A percentile compares a stretch with the other conserved stretches of the same genome.
These are phyloP conservation scores for Barbus barbus DNA, from an alignment of 2,113 vertebrate species.

Conservation along the genomic window DNA sequence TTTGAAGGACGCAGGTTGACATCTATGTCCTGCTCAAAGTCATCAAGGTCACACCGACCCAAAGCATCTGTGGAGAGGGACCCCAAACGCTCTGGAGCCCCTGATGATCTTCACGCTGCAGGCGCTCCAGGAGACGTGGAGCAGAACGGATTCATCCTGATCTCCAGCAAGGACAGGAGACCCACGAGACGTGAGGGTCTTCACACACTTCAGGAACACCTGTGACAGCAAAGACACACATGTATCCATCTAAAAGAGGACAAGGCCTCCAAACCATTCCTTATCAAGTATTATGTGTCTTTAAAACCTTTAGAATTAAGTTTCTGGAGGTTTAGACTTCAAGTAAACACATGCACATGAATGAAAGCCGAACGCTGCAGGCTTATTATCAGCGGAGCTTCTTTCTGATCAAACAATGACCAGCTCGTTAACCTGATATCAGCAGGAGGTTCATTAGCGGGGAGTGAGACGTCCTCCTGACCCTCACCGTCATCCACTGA, in stretches of 20 bases:
- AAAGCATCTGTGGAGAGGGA: not conserved
- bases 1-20: not conserved
- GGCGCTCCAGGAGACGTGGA: not conserved
- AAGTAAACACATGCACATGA: not conserved
- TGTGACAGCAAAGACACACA: not conserved
- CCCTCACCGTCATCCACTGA: conserved; percentile 70
- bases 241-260: not conserved
- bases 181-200: too few species aligned
- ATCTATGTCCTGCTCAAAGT: too few species aligned
- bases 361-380: not conserved
- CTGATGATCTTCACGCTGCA: not conserved
- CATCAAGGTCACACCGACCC: not conserved
- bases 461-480: conserved; percentile 54
- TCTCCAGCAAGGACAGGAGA: not conserved
- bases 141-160: too few species aligned
- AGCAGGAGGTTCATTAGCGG: conserved; percentile 77
- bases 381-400: not conserved
- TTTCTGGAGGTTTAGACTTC: not conserved
- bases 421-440: conserved; percentile 54
- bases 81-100: not conserved
- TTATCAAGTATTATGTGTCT: not conserved
- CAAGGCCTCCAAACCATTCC: not conserved
- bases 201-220: too few species aligned
- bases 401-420: not conserved
- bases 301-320: not conserved